Conservation (phyloP, 2,888 invertebrate genomes). For the Diarsia brunnea region DNA sequence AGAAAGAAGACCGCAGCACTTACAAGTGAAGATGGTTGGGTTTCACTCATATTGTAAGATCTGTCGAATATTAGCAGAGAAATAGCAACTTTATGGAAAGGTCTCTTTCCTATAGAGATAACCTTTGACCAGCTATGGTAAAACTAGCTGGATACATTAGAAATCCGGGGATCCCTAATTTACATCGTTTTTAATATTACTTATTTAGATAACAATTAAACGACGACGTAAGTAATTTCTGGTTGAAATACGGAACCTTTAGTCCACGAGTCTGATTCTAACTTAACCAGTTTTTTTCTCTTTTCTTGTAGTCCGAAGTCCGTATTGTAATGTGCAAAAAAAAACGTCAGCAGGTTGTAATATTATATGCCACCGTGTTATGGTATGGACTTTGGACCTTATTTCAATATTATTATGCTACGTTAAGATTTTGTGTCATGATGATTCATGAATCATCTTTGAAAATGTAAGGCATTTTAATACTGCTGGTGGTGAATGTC, state of each 20-base stretch:
- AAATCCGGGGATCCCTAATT: too few relatives aligned
- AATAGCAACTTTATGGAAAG: too few relatives aligned
- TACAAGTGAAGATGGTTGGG: too few relatives aligned
- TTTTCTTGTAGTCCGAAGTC: slow-evolving; percentile 43
- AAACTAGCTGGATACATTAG: too few relatives aligned
- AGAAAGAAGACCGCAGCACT: too few relatives aligned
- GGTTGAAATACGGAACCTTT: background rate
- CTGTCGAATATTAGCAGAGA: too few relatives aligned
- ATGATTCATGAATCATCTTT: slow-evolving; percentile 17
- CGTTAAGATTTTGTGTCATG: slow-evolving; percentile 4
- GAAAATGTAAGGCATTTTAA: slow-evolving; percentile 4
- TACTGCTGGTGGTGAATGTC: background rate
- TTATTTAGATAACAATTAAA: too few relatives aligned
- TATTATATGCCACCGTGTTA: slow-evolving; percentile 21
- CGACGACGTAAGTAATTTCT: background rate
- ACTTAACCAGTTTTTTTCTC: background rate
- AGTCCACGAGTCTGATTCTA: accelerated
- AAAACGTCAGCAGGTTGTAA: slow-evolving; percentile 47
- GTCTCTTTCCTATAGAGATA: too few relatives aligned
- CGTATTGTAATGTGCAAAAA: slow-evolving; percentile 48
- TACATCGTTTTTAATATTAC: too few relatives aligned
- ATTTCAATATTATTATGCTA: background rate
- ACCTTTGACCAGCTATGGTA: too few relatives aligned
- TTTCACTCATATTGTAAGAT: too few relatives aligned
- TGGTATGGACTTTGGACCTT: slow-evolving; percentile 15